Base-by-base conservation (phyloP, 92 coral and sea anemone genomes). In the Umimayanthus chanpuru region DNA sequence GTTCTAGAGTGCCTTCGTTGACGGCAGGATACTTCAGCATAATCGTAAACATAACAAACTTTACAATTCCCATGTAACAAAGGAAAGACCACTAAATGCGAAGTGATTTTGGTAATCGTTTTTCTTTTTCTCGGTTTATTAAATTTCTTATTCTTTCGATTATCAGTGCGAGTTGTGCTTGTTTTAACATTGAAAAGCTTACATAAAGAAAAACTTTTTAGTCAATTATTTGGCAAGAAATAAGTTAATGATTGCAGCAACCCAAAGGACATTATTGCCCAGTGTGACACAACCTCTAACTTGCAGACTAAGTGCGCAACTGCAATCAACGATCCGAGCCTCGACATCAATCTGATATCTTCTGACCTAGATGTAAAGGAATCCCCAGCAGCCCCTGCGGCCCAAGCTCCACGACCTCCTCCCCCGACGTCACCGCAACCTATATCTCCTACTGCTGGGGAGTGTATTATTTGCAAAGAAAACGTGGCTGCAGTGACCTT, bases 401-500 rank as follows among this genome's bases (percentile, higher is more conserved):
- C 53, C 26, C 44, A 72, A 72, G 80, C 90, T 9, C 92, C 87
- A 16, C 61, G 77, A 26, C 78, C 87, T 15, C 78, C 77, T 16
- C 25, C 78, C 5, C 76, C 76, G 21, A 26, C 78, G 2, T 43
- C 78, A 39, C 4, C 32, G 25, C 56, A 38, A 21, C 86, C 87
- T 9, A 28, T 64, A 47, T 86, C 80, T 28, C 87, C 80, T 3
- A 40, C 86, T 28, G 88, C 80, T 44, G 92, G 88, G 12, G 76
- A 23, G 4, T 94, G 96, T 38, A 85, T 87, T 44, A 78, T 81
- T 58, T 94, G 96, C 65, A 61, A 70, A 26, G 95, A 90, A 77
- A 93, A 89, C 65, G 70, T 78, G 7, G 95, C 96, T 10, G 83
- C 85, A 5, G 96, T 94, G 6, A 80, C 90, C 0, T 91, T 94